A percentile compares a stretch with the other conserved stretches of the same genome.
These are phyloP conservation scores for Steatornis caripensis DNA, from an alignment of 2,113 vertebrate genomes.

Conservation along the genomic window DNA sequence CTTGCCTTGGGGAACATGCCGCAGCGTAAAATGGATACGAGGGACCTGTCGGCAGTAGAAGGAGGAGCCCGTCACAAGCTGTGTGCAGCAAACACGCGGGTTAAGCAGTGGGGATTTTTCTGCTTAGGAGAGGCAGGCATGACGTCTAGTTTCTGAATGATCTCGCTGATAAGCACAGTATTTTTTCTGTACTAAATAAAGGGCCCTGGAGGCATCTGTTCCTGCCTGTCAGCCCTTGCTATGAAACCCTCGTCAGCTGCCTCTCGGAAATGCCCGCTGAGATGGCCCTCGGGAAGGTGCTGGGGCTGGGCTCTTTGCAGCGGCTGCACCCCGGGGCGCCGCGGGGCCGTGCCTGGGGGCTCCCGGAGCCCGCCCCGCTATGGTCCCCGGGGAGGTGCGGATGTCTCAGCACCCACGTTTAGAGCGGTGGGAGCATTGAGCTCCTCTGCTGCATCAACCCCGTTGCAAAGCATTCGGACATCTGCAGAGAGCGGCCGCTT, in stretches of 20 bases:
- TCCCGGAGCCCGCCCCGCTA: not conserved
- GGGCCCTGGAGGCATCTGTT: slow-evolving; percentile 6
- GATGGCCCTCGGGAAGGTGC: not conserved
- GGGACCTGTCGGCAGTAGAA: not conserved
- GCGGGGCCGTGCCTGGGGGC: not conserved
- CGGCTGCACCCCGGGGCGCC: not conserved
- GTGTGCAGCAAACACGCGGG: not conserved
- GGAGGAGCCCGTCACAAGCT: not conserved
- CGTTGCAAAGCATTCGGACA: not conserved
- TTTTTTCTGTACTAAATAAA: not conserved
- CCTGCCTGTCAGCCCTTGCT: not conserved
- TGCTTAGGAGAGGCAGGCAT: not conserved
- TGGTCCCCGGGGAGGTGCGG: accelerated
- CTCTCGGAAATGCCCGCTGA: not conserved
- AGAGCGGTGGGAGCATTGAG: not conserved
- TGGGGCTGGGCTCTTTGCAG: not conserved
- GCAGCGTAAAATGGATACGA: not conserved
- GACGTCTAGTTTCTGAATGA: not conserved
- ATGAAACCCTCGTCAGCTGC: not conserved
- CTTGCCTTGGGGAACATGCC: not conserved
- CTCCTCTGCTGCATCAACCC: not conserved
- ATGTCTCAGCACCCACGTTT: not conserved
- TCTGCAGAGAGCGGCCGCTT: not conserved
- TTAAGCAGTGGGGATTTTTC: not conserved
- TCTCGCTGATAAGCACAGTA: not conserved